Evolutionary conservation across 2,888 invertebrate genomes (phyloP).

Genomic region (Stegana nigrithorax): DNA sequence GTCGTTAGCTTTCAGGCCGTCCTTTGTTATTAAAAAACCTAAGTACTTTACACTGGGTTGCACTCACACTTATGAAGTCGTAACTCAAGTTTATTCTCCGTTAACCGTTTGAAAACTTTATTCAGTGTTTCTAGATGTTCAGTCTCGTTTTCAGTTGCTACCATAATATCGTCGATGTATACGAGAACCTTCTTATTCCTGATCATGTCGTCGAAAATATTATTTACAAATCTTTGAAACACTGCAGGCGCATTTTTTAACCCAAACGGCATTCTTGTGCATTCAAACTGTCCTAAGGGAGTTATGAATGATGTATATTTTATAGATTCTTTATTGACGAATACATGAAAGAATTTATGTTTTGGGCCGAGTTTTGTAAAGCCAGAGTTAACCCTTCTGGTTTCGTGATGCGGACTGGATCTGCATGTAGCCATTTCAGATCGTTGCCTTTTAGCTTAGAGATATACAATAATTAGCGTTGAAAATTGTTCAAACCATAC

Average conservation of each 20-base stretch:
- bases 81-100: neutral
- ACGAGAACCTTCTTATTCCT: neutral
- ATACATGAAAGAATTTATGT: neutral
- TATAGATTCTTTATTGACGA: neutral
- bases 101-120: neutral
- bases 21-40: neutral
- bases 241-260: constrained; percentile 17
- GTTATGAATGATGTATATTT: constrained; percentile 3
- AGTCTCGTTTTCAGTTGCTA: neutral
- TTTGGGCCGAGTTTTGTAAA: neutral
- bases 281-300: constrained; percentile 10
- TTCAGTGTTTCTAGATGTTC: neutral
- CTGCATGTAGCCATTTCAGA: too few relatives aligned
- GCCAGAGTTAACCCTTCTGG: too few relatives aligned
- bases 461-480: too few relatives aligned
- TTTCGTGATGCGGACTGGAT: too few relatives aligned
- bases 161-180: neutral
- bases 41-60: neutral
- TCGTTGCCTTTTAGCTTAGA: too few relatives aligned
- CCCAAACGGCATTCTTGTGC: constrained; percentile 27
- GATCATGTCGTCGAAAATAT: neutral
- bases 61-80: neutral
- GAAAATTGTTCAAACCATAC: too few relatives aligned
- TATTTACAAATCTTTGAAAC: constrained; percentile 18
- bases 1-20: constrained; percentile 7